Conservation (phyloP, 2,113 vertebrate genomes). For the Gorsachius goisagi region DNA sequence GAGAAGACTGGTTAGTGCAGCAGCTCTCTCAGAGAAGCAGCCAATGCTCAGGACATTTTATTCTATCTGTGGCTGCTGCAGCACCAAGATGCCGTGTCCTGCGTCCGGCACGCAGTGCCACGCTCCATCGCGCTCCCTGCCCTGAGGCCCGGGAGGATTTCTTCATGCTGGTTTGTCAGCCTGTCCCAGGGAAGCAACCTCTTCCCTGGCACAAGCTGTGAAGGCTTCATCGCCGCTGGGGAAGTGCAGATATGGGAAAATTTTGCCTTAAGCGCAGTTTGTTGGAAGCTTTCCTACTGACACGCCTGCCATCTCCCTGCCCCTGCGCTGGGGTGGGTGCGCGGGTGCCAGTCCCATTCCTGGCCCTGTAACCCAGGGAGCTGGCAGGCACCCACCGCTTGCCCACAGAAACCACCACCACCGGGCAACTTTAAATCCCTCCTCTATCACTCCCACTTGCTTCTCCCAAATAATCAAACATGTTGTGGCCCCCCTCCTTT, state of each 20-base stretch:
- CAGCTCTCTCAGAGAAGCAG: background rate
- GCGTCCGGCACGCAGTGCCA: background rate
- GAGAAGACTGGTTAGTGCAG: background rate
- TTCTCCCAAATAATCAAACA: background rate
- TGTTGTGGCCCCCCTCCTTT: background rate
- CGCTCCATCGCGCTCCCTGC: background rate
- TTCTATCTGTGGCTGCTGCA: background rate
- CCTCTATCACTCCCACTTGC: background rate
- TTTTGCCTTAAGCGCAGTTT: background rate
- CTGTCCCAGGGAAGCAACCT: background rate
- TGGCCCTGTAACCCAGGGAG: background rate
- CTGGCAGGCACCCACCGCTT: background rate
- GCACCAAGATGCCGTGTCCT: background rate
- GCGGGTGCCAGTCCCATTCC: background rate
- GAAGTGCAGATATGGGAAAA: background rate
- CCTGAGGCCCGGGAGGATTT: background rate
- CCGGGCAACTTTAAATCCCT: background rate
- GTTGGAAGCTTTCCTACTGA: background rate
- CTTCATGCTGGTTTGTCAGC: background rate
- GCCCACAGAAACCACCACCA: background rate
- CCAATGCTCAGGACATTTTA: background rate
- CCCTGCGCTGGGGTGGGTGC: background rate
- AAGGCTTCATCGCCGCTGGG: accelerated
- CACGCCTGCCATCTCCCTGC: background rate
- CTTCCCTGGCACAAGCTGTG: background rate